Evolutionary conservation across 2,888 invertebrate genomes (phyloP).

Genomic region (Ormyrus thymus): DNA sequence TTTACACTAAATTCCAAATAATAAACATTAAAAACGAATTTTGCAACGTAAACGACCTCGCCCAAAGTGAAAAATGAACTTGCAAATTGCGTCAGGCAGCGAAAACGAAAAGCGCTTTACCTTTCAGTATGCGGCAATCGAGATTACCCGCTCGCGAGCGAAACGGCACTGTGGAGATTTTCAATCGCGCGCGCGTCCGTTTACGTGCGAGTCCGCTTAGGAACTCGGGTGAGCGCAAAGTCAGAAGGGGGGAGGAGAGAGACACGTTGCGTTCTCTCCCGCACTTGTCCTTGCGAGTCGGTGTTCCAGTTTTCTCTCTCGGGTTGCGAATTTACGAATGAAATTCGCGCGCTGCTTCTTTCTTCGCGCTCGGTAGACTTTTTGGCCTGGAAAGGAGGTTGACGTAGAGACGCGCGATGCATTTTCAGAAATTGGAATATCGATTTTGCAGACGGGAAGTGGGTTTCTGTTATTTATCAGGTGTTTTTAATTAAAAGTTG

Average conservation of each 20-base stretch:
- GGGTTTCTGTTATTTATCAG: neutral
- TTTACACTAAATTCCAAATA: neutral
- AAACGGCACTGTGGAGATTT: constrained; percentile 44
- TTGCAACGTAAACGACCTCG: too few relatives aligned
- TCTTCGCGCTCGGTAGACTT: too few relatives aligned
- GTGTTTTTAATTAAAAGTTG: neutral
- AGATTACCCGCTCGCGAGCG: constrained; percentile 27
- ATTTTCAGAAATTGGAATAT: too few relatives aligned
- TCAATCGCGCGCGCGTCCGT: constrained; percentile 43
- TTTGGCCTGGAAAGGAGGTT: too few relatives aligned
- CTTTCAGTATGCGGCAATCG: neutral
- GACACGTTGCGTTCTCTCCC: constrained; percentile 11
- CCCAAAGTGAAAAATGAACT: too few relatives aligned
- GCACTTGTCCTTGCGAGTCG: constrained; percentile 19
- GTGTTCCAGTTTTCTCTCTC: neutral
- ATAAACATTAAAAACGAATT: neutral
- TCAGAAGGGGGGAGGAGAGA: neutral
- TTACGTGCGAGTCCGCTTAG: neutral
- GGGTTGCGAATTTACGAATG: too few relatives aligned
- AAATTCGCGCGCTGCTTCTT: too few relatives aligned
- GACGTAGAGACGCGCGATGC: too few relatives aligned
- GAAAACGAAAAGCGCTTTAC: neutral
- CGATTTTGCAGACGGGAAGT: neutral
- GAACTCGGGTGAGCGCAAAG: neutral
- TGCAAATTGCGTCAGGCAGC: neutral